Percentiles rank a stretch among this genome's conserved stretches.
Evolutionary conservation across 2,888 invertebrate genomes (phyloP).

Genomic region (Yponomeuta plumbellus): DNA sequence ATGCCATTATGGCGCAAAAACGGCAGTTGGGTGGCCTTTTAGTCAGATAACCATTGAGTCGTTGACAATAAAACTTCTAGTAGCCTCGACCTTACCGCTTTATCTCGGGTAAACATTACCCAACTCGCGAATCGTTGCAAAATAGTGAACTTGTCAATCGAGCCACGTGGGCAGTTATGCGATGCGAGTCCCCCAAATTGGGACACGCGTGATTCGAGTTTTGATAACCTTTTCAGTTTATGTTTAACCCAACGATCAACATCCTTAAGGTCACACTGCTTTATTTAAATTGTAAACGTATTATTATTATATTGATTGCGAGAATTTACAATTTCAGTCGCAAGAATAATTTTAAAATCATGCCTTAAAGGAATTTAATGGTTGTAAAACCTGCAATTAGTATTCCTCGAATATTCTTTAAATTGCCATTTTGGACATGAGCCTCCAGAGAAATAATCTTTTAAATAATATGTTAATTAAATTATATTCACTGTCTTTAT

Average conservation of each 20-base stretch:
- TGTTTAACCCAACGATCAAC: constrained; percentile 48
- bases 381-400: constrained; percentile 14
- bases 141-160: background rate
- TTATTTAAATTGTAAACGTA: constrained; percentile 2
- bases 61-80: background rate
- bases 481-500: background rate
- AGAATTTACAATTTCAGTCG: background rate
- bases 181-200: constrained; percentile 53
- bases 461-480: background rate
- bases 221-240: constrained; percentile 59
- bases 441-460: background rate
- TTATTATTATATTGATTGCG: constrained; percentile 32
- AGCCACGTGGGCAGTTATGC: constrained; percentile 25
- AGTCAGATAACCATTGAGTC: background rate
- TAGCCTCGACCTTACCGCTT: background rate
- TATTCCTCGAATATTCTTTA: constrained; percentile 3
- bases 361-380: constrained; percentile 12
- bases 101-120: background rate
- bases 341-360: constrained; percentile 11
- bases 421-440: background rate
- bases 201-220: constrained; percentile 63
- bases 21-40: too few species aligned
- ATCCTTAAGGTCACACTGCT: constrained; percentile 55
- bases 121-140: background rate
- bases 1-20: too few species aligned